Conservation (phyloP, 2,888 invertebrate species). For the Cerastoderma edule region DNA sequence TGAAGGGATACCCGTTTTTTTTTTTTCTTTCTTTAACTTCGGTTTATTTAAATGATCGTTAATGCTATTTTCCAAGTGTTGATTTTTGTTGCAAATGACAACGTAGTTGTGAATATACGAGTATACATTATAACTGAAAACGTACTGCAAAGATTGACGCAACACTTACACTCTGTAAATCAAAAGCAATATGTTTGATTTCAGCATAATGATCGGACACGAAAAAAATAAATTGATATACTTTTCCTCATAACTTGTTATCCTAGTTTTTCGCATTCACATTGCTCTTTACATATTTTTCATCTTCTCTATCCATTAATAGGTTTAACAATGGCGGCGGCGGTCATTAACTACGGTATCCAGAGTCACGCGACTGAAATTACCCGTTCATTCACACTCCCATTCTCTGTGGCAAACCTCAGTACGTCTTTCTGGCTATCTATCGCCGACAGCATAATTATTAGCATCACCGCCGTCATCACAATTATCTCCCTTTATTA, state of each 20-base stretch:
- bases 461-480: conserved; percentile 25
- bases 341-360: conserved; percentile 31
- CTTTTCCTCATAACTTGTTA: not conserved
- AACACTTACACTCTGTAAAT: not conserved
- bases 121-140: no score
- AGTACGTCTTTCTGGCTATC: conserved; percentile 43
- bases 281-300: not conserved
- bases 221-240: not conserved
- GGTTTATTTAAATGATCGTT: no score
- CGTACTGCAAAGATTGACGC: not conserved
- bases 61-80: no score
- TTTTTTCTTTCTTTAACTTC: no score
- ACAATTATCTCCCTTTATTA: conserved; percentile 18
- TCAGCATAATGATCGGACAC: not conserved
- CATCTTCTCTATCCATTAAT: not conserved
- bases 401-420: conserved; percentile 32
- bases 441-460: conserved; percentile 23
- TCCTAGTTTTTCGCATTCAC: not conserved
- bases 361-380: conserved; percentile 36
- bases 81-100: no score
- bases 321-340: conserved; percentile 30
- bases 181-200: not conserved
- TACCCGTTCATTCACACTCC: conserved; percentile 5
- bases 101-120: no score
- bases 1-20: no score